Conservation (phyloP, 1,140 invertebrate species). For the Hirudo medicinalis region DNA sequence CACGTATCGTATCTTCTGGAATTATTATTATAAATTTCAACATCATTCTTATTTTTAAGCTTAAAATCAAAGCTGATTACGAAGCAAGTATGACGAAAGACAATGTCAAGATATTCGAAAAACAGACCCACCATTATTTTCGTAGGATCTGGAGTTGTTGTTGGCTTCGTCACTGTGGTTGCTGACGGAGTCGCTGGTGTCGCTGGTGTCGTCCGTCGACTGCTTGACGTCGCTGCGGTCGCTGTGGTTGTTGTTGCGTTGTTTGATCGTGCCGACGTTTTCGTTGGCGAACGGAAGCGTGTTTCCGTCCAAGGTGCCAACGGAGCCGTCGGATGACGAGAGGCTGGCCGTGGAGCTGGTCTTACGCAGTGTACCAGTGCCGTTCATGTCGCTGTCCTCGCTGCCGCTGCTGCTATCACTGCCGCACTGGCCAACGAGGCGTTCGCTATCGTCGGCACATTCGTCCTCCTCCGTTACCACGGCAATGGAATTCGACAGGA, state of each 20-base stretch:
- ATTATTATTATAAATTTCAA: too few species aligned
- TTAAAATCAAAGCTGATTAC: too few species aligned
- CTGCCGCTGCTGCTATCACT: constrained; percentile 11
- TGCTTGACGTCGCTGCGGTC: not conserved
- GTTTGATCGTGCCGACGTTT: constrained; percentile 92
- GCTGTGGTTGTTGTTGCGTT: constrained; percentile 41
- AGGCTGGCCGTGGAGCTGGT: constrained; percentile 32
- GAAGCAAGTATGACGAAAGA: too few species aligned
- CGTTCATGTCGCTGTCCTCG: constrained; percentile 5
- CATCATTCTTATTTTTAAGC: too few species aligned
- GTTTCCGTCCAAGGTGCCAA: constrained; percentile 72
- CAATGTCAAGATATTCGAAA: too few species aligned
- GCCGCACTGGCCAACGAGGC: not conserved
- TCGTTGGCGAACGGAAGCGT: constrained; percentile 96
- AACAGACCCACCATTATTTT: too few species aligned
- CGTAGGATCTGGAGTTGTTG: not conserved
- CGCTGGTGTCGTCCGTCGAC: not conserved
- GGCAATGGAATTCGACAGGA: not conserved
- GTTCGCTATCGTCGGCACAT: not conserved
- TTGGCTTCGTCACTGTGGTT: not conserved
- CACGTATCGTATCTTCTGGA: too few species aligned
- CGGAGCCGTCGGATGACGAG: constrained; percentile 56
- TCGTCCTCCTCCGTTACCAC: not conserved
- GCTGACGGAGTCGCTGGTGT: not conserved
- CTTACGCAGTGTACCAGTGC: constrained; percentile 9